Percentiles rank a stretch among this genome's conserved stretches.
Conservation (phyloP, 1,140 invertebrate genomes). For the Epicauta chinensis region DNA sequence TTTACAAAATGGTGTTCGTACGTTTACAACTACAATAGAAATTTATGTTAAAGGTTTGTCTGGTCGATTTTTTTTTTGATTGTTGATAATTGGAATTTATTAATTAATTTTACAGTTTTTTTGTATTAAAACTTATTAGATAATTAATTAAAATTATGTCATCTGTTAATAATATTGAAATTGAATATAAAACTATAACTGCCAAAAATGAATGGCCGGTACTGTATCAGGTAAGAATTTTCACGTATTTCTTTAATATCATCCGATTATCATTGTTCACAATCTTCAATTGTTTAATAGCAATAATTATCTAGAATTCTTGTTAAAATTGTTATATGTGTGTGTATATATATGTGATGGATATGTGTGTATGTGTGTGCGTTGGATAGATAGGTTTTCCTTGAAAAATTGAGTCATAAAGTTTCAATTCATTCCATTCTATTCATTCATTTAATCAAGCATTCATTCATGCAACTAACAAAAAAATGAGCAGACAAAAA, state of each 20-base stretch:
- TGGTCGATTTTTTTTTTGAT: not conserved
- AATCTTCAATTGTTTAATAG: no score
- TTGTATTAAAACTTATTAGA: no score
- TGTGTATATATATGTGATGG: no score
- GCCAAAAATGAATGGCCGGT: conserved; percentile 55
- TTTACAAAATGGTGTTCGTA: conserved; percentile 26
- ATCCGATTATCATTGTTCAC: no score
- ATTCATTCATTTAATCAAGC: not conserved
- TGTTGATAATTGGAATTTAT: no score
- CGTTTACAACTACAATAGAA: conserved; percentile 13
- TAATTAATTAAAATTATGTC: conserved; percentile 25
- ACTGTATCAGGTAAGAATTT: conserved; percentile 58
- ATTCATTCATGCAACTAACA: not conserved
- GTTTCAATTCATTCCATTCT: no score
- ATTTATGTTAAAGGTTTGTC: conserved; percentile 13
- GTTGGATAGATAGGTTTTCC: no score
- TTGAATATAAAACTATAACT: conserved; percentile 60
- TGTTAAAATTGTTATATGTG: conserved; percentile 5
- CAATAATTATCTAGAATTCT: no score
- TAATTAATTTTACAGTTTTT: no score
- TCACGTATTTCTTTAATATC: no score
- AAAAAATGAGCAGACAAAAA: not conserved
- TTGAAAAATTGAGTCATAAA: no score
- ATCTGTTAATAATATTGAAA: conserved; percentile 53
- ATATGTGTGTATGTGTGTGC: no score